Base-by-base conservation (phyloP, 2,797 vertebrate genomes). In the Gila robusta region DNA sequence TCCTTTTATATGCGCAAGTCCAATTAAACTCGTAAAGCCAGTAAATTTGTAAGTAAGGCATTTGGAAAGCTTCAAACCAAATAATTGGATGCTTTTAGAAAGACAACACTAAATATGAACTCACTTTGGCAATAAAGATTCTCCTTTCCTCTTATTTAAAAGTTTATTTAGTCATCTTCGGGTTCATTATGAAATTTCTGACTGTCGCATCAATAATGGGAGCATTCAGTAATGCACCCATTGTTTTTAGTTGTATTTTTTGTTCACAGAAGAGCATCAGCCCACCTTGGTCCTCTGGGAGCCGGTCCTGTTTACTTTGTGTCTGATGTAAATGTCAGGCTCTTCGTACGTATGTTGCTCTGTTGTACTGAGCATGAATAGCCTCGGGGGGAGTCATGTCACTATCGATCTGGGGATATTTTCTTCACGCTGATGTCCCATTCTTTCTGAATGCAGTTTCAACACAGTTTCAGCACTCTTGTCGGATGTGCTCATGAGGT, bases 301-400 rank as follows among this genome's bases (percentile, higher is more conserved):
- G 56, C 69, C 83, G 52, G 82, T 87, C 47, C 73, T 88, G 86
- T 90, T 91, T 90, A 91, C 84, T 86, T 85, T 88, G 90, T 87
- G 83, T 83, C 88, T 86, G 74, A 92, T 87, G 82, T 87, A 91
- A 87, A 92, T 92, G 89, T 89, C 90, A 88, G 72, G 32, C 87
- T 86, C 72, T 79, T 89, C 85, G 72, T 87, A 83, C 26, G 72
- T 87, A 90, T 87, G 87, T 88, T 90, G 69, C 84, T 89, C 81
- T 59, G 11, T 54, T 87, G 89, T 93, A 92, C 88, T 87, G 39
- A 92, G 91, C 89, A 82, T 44, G 90, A 91, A 82, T 87, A 11
- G n/a, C 91, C 93, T 87, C 90, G 19, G 69, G 91, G 91, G 88
- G 86, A 90, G 85, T 77, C 79, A 78, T 85, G 89, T 84, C 81